Evolutionary conservation across 2,888 invertebrate species (phyloP).

Genomic region (Drosophila infuscata): DNA sequence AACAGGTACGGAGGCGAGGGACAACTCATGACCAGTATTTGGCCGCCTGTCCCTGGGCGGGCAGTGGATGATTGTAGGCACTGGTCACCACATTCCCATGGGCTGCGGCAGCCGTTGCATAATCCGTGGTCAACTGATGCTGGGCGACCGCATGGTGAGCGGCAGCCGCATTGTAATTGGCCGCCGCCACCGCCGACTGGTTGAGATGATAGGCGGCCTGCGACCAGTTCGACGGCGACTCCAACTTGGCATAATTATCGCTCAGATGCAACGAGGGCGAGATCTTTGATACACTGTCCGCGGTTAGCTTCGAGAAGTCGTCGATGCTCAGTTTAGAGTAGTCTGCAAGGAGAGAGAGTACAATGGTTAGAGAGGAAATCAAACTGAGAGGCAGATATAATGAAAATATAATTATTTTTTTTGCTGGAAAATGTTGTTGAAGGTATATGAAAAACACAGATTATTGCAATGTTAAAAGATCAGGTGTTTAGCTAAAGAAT

Average conservation of each 20-base stretch:
- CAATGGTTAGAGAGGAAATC: neutral
- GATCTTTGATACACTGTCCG: conserved; percentile 85
- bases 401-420: too few relatives aligned
- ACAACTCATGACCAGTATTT: conserved; percentile 83
- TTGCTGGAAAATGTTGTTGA: too few relatives aligned
- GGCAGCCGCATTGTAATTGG: conserved; percentile 83
- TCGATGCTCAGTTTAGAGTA: conserved; percentile 86
- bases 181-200: conserved; percentile 82
- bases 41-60: conserved; percentile 78
- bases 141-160: conserved; percentile 78
- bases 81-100: conserved; percentile 82
- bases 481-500: too few relatives aligned
- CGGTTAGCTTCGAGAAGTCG: conserved; percentile 86
- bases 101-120: conserved; percentile 77
- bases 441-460: too few relatives aligned
- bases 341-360: conserved; percentile 79
- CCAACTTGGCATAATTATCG: conserved; percentile 84
- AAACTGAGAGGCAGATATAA: too few relatives aligned
- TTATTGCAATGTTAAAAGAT: too few relatives aligned
- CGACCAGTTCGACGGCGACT: conserved; percentile 83
- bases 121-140: conserved; percentile 80
- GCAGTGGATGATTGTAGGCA: conserved; percentile 83
- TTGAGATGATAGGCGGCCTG: conserved; percentile 84
- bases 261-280: conserved; percentile 83
- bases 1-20: neutral